Percentiles rank a stretch among this genome's conserved stretches.
Evolutionary conservation across 2,888 invertebrate species (phyloP).

Genomic region (Galeopsomyia nigrocyanea): DNA sequence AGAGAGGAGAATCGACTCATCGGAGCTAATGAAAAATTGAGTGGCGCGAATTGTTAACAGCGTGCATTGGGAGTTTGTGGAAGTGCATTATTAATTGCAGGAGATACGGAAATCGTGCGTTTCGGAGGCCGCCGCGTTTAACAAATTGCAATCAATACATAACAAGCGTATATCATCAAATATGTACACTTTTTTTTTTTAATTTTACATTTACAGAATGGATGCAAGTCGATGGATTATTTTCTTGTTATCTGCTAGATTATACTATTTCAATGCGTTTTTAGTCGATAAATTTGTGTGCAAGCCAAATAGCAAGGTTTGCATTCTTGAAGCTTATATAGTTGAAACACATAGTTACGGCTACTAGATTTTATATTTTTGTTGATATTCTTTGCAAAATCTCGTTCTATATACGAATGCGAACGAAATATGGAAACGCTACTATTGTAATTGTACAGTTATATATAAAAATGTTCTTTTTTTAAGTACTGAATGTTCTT

Average conservation of each 20-base stretch:
- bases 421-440: conserved; percentile 12
- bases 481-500: conserved; percentile 19
- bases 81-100: conserved; percentile 32
- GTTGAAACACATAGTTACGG: not conserved
- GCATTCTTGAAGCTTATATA: too few species aligned
- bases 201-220: conserved; percentile 38
- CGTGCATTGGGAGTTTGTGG: conserved; percentile 21
- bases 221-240: conserved; percentile 9
- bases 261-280: not conserved
- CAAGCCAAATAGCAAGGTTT: not conserved
- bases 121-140: conserved; percentile 19
- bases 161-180: conserved; percentile 36
- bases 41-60: conserved; percentile 10
- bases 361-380: conserved; percentile 1
- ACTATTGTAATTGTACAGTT: conserved; percentile 35
- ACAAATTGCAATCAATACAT: conserved; percentile 40
- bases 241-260: not conserved
- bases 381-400: not conserved
- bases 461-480: conserved; percentile 33
- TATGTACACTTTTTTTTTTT: conserved; percentile 39
- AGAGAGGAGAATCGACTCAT: conserved; percentile 22
- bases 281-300: not conserved
- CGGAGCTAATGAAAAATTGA: conserved; percentile 11
- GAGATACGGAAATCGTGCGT: conserved; percentile 12
- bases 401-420: not conserved